phyloP scores from a whole-genome alignment of 2,888 invertebrate genomes.

The Drosophila gaucha region DNA sequence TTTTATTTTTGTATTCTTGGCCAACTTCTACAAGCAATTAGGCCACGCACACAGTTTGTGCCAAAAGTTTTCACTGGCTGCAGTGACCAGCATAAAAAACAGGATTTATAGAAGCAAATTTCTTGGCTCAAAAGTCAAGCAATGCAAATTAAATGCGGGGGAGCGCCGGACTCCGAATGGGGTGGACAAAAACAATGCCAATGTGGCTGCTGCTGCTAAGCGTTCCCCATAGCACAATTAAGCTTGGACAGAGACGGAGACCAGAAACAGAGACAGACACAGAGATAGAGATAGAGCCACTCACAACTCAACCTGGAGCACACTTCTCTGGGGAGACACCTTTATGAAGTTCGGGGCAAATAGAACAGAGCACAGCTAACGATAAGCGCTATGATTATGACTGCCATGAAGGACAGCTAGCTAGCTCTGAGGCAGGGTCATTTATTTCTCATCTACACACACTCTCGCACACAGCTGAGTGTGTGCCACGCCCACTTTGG shows the following conservation, averaged over 20 bases:
- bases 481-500: conserved; percentile 37
- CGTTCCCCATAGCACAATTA: conserved; percentile 59
- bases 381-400: conserved; percentile 62
- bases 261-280: conserved; percentile 1
- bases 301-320: conserved; percentile 43
- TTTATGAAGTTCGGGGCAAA: conserved; percentile 54
- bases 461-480: background rate
- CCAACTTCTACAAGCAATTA: conserved; percentile 45
- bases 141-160: conserved; percentile 42
- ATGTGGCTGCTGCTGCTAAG: conserved; percentile 52
- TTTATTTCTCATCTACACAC: conserved; percentile 43
- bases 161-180: background rate
- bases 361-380: conserved; percentile 45
- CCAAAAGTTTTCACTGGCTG: conserved; percentile 25
- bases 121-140: conserved; percentile 59
- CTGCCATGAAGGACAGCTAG: conserved; percentile 11
- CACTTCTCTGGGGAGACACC: conserved; percentile 57
- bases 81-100: conserved; percentile 42
- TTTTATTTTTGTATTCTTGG: background rate
- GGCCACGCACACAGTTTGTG: conserved; percentile 10
- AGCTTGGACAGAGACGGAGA: conserved; percentile 16
- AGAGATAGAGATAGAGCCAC: conserved; percentile 2
- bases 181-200: conserved; percentile 47
- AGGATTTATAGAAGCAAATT: conserved; percentile 37
- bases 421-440: conserved; percentile 5